phyloP scores from a whole-genome alignment of 1,140 invertebrate genomes.

The Brachionus koreanus region DNA sequence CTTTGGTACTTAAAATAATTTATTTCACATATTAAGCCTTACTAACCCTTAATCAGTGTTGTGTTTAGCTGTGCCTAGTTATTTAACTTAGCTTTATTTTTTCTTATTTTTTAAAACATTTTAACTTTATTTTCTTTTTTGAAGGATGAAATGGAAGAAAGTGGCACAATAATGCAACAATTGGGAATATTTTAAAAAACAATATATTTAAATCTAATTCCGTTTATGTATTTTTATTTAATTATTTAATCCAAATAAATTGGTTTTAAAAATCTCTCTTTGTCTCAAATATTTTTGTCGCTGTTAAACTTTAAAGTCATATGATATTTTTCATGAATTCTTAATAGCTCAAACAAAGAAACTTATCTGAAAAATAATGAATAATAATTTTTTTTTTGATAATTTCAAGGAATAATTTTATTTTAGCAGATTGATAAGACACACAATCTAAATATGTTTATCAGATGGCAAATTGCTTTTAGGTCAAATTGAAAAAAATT shows the following conservation, averaged over 20 bases:
- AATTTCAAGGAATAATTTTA: not conserved
- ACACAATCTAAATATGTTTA: not conserved
- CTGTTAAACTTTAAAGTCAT: not conserved
- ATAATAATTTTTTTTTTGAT: not conserved
- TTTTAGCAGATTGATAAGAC: not conserved
- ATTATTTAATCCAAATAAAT: not conserved
- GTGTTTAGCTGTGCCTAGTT: not conserved
- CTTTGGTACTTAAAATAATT: not conserved
- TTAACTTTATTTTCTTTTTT: not conserved
- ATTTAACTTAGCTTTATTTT: not conserved
- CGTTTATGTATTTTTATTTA: not conserved
- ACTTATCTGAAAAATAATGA: not conserved
- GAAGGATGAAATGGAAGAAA: slow-evolving; percentile 26
- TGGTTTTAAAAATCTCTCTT: not conserved
- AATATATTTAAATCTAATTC: not conserved
- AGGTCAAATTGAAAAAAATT: not conserved
- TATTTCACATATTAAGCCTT: not conserved
- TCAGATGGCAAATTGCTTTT: not conserved
- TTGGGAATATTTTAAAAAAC: not conserved
- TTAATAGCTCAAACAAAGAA: not conserved
- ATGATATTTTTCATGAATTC: not conserved
- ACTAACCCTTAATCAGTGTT: not conserved
- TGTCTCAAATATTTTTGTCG: not conserved
- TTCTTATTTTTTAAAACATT: not conserved
- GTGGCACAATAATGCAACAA: slow-evolving; percentile 14